These are phyloP conservation scores for Homalodisca vitripennis DNA, from an alignment of 1,140 invertebrate species.

Conservation along the genomic window DNA sequence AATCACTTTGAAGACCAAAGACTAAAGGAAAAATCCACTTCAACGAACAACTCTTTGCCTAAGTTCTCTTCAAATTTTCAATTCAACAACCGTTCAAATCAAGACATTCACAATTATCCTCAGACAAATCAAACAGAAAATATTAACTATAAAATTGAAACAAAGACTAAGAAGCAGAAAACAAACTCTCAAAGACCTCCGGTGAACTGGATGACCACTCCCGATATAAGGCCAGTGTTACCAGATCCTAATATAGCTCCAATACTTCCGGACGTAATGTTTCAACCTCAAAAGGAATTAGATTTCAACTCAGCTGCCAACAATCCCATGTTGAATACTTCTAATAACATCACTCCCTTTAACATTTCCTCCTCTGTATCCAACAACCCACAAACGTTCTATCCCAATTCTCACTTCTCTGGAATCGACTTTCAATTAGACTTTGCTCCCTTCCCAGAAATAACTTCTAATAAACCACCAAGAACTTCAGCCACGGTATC, in stretches of 20 bases:
- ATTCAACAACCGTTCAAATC: neutral
- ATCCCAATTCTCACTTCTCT: slow-evolving; percentile 21
- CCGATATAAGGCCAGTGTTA: slow-evolving; percentile 50
- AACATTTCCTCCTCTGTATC: neutral
- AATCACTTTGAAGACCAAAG: neutral
- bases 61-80: slow-evolving; percentile 24
- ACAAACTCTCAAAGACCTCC: slow-evolving; percentile 42
- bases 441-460: slow-evolving; percentile 16
- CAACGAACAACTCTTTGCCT: neutral
- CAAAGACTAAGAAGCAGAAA: slow-evolving; percentile 15
- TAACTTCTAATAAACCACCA: neutral
- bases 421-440: slow-evolving; percentile 31
- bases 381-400: slow-evolving; percentile 28
- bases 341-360: slow-evolving; percentile 19
- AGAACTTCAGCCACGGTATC: neutral
- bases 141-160: neutral
- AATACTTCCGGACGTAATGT: slow-evolving; percentile 44
- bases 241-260: slow-evolving; percentile 12
- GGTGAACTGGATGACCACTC: slow-evolving; percentile 65
- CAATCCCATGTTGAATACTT: slow-evolving; percentile 19
- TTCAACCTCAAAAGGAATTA: slow-evolving; percentile 35
- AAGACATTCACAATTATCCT: neutral
- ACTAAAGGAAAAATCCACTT: neutral
- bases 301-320: slow-evolving; percentile 21
- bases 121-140: neutral